Evolutionary conservation across 2,113 vertebrate species (phyloP).

Genomic region (Larimichthys crocea): DNA sequence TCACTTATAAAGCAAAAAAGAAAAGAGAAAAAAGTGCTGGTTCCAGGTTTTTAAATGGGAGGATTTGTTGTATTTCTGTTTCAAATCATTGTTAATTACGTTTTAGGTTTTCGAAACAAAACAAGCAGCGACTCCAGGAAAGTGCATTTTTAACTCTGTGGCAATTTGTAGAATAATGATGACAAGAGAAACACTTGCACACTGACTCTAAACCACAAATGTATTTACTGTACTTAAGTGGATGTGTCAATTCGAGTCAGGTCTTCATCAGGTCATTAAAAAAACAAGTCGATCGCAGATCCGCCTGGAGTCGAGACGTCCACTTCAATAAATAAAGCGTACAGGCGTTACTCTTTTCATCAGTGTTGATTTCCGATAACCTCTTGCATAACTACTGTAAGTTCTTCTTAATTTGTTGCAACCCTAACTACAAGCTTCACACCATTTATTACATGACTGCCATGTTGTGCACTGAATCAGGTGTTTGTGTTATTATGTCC

Average conservation of each 20-base stretch:
- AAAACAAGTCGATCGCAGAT: neutral
- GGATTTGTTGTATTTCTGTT: constrained; percentile 10
- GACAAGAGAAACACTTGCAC: neutral
- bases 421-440: too few relatives aligned
- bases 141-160: neutral
- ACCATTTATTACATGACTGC: neutral
- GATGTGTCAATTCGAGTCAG: neutral
- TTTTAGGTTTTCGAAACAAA: neutral
- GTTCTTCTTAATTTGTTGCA: neutral
- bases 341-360: neutral
- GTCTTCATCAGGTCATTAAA: neutral
- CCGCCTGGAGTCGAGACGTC: neutral
- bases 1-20: neutral
- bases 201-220: neutral
- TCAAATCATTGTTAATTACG: neutral
- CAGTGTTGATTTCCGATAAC: neutral
- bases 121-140: neutral
- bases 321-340: neutral
- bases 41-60: neutral
- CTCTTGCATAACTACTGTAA: neutral
- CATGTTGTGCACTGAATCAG: neutral
- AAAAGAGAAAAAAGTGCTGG: neutral
- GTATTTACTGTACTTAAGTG: neutral
- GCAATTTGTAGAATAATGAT: neutral
- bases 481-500: constrained; percentile 17